Conservation (phyloP, 2,888 invertebrate species). For the Limnephilus auricula region DNA sequence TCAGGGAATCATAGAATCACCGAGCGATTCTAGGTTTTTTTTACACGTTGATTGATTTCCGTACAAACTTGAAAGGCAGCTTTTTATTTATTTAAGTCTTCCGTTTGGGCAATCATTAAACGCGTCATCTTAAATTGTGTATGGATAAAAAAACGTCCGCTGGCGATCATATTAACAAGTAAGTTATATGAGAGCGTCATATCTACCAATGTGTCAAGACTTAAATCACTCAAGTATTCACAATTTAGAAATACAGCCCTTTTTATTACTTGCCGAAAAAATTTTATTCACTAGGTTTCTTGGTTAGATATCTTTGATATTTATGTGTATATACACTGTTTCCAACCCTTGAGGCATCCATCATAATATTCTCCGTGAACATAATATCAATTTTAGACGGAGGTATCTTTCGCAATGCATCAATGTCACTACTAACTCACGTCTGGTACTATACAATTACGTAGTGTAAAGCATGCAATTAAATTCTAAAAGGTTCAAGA, state of each 20-base stretch:
- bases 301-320: background rate
- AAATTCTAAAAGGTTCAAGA: background rate
- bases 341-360: background rate
- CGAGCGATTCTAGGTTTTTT: background rate
- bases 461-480: background rate
- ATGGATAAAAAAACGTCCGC: background rate
- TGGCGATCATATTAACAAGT: background rate
- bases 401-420: background rate
- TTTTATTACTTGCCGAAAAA: background rate
- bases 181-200: background rate
- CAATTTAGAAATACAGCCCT: background rate
- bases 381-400: background rate
- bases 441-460: background rate
- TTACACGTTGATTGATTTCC: background rate
- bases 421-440: background rate
- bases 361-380: background rate
- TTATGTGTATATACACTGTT: background rate
- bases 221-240: background rate
- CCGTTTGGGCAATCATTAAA: background rate
- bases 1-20: background rate
- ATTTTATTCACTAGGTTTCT: background rate
- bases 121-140: background rate
- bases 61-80: background rate
- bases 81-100: background rate
- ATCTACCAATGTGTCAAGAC: background rate